phyloP scores from a whole-genome alignment of 2,113 vertebrate genomes.

The Thryonomys swinderianus region DNA sequence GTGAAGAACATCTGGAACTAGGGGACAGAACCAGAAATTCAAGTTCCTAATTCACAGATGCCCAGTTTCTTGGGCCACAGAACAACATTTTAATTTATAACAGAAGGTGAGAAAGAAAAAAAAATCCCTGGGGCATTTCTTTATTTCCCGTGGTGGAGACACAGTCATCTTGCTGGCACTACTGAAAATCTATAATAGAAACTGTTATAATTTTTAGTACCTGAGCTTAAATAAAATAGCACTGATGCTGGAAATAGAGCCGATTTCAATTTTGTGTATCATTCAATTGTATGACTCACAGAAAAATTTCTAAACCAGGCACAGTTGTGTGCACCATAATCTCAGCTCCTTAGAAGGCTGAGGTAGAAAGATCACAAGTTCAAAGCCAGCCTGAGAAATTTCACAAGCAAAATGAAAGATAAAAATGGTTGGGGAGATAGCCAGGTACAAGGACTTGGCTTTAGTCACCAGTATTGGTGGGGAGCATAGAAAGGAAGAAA shows the following conservation, averaged over 20 bases:
- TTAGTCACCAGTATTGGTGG: neutral
- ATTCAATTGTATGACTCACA: neutral
- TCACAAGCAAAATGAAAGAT: no score
- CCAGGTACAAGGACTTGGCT: no score
- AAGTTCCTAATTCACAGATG: neutral
- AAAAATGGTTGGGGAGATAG: no score
- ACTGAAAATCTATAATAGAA: neutral
- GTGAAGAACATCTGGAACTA: neutral
- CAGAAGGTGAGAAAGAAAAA: accelerated
- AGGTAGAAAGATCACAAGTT: neutral
- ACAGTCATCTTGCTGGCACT: no score
- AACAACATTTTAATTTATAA: neutral
- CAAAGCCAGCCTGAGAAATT: neutral
- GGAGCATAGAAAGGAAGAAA: neutral
- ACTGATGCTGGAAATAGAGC: neutral
- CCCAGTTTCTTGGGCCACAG: no score
- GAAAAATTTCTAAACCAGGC: neutral
- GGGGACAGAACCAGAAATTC: neutral
- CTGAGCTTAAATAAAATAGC: neutral
- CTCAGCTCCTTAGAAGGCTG: neutral
- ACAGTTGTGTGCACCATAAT: no score
- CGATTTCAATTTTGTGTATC: neutral
- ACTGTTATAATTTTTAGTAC: neutral
- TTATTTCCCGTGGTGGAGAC: accelerated
- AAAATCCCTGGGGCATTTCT: accelerated